Evolutionary conservation across 2,113 vertebrate genomes (phyloP).

Genomic region (Leiothrix lutea): DNA sequence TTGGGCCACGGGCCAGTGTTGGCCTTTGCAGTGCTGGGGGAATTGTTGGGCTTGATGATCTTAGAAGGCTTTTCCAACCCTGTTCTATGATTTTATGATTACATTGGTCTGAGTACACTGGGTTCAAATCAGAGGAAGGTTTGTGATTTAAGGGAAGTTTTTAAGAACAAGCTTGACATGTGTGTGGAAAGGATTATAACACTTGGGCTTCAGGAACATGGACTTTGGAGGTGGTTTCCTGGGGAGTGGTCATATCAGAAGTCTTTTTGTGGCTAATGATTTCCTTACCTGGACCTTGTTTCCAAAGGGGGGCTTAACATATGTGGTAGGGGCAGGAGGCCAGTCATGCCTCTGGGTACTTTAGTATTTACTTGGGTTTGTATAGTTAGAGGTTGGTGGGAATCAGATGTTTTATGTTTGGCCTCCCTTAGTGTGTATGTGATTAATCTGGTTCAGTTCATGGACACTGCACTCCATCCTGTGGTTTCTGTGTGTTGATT

Average conservation of each 20-base stretch:
- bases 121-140: neutral
- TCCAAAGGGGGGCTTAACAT: neutral
- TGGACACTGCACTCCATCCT: neutral
- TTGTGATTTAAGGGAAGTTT: neutral
- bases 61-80: neutral
- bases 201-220: neutral
- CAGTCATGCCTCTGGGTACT: neutral
- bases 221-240: neutral
- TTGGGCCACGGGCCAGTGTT: neutral
- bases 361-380: neutral
- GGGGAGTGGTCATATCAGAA: neutral
- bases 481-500: constrained; percentile 38
- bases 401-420: constrained; percentile 36
- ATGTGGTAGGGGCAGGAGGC: neutral
- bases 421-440: neutral
- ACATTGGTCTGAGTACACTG: neutral
- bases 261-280: neutral
- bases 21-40: neutral
- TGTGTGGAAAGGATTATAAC: neutral
- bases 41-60: neutral
- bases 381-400: neutral
- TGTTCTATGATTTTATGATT: neutral
- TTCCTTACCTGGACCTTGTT: neutral
- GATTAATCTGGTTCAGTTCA: constrained; percentile 14
- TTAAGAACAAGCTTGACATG: neutral